Percentiles rank a stretch among this genome's conserved stretches.
Conservation (phyloP, 2,888 invertebrate genomes). For the Coremacera marginata region DNA sequence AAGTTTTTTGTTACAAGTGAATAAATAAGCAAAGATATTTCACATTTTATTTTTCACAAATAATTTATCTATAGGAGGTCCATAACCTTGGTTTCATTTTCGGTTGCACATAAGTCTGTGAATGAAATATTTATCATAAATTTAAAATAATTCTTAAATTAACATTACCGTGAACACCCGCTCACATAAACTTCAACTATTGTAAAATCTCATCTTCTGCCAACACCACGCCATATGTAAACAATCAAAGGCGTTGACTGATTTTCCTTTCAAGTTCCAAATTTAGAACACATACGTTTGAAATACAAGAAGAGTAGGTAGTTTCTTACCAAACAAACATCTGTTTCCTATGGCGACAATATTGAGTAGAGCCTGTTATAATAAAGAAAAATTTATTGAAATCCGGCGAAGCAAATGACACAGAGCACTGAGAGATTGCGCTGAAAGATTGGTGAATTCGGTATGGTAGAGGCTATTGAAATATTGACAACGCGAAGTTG, state of each 20-base stretch:
- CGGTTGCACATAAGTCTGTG: too few relatives aligned
- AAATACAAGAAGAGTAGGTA: not conserved
- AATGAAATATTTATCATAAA: too few relatives aligned
- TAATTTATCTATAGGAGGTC: too few relatives aligned
- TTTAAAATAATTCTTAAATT: too few relatives aligned
- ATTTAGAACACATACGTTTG: conserved; percentile 13
- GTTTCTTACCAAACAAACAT: not conserved
- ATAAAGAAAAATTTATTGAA: not conserved
- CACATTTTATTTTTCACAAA: too few relatives aligned
- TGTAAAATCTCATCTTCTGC: too few relatives aligned
- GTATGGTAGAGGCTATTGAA: not conserved
- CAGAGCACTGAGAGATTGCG: not conserved
- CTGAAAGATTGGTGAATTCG: not conserved
- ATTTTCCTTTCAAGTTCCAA: conserved; percentile 19
- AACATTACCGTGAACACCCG: too few relatives aligned
- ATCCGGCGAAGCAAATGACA: not conserved
- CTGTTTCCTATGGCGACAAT: conserved; percentile 15
- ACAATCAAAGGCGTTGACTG: conserved; percentile 24
- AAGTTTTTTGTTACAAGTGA: too few relatives aligned
- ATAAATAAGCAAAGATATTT: too few relatives aligned
- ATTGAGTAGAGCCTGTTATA: not conserved
- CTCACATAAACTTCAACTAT: too few relatives aligned
- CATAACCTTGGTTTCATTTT: too few relatives aligned
- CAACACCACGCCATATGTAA: conserved; percentile 14
- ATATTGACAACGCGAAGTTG: too few relatives aligned